Conservation (phyloP, 2,797 vertebrate genomes). For the Eulemur mongoz region DNA sequence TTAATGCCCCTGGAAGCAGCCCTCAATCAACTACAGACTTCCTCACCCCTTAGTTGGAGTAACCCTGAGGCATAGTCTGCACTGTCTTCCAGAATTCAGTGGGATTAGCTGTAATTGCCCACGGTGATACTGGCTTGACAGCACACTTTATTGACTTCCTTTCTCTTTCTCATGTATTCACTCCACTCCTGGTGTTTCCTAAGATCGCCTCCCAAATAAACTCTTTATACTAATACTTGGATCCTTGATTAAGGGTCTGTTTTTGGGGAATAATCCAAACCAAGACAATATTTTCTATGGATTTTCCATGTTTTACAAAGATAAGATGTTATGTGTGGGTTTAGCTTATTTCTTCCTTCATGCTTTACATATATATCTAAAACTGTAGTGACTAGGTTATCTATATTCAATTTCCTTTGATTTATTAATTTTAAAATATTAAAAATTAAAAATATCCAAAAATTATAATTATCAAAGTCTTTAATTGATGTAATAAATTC, state of each 20-base stretch:
- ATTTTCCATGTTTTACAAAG: neutral
- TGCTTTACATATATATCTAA: neutral
- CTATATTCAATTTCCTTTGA: neutral
- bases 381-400: neutral
- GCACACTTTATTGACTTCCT: neutral
- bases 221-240: neutral
- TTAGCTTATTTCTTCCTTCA: neutral
- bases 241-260: neutral
- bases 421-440: slow-evolving; percentile 24
- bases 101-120: neutral
- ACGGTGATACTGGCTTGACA: neutral
- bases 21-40: neutral
- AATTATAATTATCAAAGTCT: neutral
- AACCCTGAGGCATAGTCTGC: neutral
- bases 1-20: neutral
- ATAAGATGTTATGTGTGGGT: neutral
- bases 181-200: neutral
- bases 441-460: slow-evolving; percentile 1
- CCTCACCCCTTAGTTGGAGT: neutral
- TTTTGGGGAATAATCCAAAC: neutral
- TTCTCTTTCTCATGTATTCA: neutral
- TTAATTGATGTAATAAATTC: neutral
- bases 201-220: neutral
- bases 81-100: neutral
- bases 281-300: slow-evolving; percentile 7